phyloP scores from a whole-genome alignment of 2,888 invertebrate species.

The Oligia fasciuncula region DNA sequence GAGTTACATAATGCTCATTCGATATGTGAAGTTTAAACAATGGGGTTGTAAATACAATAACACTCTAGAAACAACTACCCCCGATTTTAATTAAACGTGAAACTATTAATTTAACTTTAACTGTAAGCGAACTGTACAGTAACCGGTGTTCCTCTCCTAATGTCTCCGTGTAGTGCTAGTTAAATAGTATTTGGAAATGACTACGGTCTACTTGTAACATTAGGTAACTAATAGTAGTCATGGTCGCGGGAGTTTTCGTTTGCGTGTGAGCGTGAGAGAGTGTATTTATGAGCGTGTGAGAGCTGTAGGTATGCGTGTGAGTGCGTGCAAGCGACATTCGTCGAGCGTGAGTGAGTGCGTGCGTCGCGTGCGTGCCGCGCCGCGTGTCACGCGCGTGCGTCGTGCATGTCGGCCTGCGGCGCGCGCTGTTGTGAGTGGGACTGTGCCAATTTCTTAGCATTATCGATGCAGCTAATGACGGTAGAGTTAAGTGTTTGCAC shows the following conservation, averaged over 20 bases:
- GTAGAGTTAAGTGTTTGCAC: constrained; percentile 91
- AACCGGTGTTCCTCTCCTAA: constrained; percentile 89
- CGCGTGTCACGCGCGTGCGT: constrained; percentile 12
- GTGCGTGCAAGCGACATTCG: constrained; percentile 52
- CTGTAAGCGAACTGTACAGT: constrained; percentile 87
- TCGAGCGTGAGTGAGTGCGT: constrained; percentile 23
- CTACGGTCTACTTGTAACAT: constrained; percentile 81
- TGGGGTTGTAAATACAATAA: constrained; percentile 86
- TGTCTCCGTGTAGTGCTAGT: constrained; percentile 87
- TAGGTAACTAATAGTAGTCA: constrained; percentile 81
- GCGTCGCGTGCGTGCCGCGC: constrained; percentile 6
- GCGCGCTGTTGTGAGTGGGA: constrained; percentile 83
- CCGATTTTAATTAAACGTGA: constrained; percentile 83
- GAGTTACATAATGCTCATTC: constrained; percentile 87
- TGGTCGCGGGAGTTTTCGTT: constrained; percentile 75
- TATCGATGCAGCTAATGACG: constrained; percentile 86
- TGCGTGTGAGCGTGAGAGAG: constrained; percentile 68
- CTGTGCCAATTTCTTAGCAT: constrained; percentile 89
- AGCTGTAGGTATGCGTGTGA: constrained; percentile 61
- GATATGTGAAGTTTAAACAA: constrained; percentile 77
- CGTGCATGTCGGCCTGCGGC: constrained; percentile 36
- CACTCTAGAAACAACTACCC: constrained; percentile 78
- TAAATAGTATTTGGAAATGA: constrained; percentile 81
- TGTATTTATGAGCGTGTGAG: constrained; percentile 62
- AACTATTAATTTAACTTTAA: constrained; percentile 81